Evolutionary conservation across 2,113 vertebrate species (phyloP).

Genomic region (Abramis brama): DNA sequence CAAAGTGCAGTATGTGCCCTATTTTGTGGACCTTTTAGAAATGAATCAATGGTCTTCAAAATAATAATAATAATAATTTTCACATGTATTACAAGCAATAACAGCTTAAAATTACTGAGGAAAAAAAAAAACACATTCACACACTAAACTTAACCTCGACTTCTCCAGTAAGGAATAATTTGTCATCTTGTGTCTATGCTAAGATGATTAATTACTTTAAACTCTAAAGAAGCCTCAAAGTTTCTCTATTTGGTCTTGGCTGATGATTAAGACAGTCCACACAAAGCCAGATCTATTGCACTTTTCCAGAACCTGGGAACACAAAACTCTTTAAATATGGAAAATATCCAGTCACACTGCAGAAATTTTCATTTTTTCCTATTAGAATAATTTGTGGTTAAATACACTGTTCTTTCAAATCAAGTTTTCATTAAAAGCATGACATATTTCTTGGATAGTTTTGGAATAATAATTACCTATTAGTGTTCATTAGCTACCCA

Average conservation of each 20-base stretch:
- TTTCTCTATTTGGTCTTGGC: constrained; percentile 17
- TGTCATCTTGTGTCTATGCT: not conserved
- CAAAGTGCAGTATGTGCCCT: constrained; percentile 37
- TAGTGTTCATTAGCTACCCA: constrained; percentile 18
- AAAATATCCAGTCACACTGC: not conserved
- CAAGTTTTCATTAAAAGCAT: not conserved
- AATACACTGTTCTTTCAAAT: constrained; percentile 17
- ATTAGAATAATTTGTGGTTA: constrained; percentile 9
- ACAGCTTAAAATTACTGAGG: not conserved
- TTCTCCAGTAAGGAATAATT: constrained; percentile 3
- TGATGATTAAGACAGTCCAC: not conserved
- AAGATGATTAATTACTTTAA: constrained; percentile 6
- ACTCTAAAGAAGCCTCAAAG: constrained; percentile 2
- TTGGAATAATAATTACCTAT: not conserved
- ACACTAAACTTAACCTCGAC: not conserved
- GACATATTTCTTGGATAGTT: constrained; percentile 12
- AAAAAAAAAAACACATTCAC: not conserved
- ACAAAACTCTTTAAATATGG: not conserved
- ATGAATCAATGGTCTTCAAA: not conserved
- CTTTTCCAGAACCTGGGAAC: constrained; percentile 6
- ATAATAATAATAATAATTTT: constrained; percentile 2
- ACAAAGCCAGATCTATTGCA: constrained; percentile 37
- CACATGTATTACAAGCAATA: not conserved
- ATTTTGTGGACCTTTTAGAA: not conserved
- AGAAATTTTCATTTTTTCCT: not conserved